phyloP scores from a whole-genome alignment of 2,888 invertebrate species.

The Thymelicus sylvestris region DNA sequence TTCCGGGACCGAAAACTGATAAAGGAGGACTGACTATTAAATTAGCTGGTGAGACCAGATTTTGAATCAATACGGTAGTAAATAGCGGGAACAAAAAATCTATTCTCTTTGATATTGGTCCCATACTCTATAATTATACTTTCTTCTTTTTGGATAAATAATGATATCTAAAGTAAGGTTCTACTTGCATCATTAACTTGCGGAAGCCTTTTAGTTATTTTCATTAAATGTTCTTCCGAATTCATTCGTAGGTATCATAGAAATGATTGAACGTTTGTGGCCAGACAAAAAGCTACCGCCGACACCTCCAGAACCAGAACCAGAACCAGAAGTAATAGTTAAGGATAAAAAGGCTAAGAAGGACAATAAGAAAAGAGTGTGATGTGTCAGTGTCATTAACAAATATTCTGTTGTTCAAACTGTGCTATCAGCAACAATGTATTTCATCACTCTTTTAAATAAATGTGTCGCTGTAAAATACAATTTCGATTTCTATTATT shows the following conservation, averaged over 20 bases:
- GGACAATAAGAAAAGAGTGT: background rate
- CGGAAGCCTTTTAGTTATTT: too few relatives aligned
- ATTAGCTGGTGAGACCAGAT: conserved; percentile 36
- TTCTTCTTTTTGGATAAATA: too few relatives aligned
- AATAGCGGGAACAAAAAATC: too few relatives aligned
- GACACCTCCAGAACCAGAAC: conserved; percentile 41
- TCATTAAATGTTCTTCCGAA: background rate
- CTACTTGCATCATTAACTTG: too few relatives aligned
- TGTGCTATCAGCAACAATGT: too few relatives aligned
- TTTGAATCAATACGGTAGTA: background rate
- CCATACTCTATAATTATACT: too few relatives aligned
- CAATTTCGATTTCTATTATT: too few relatives aligned
- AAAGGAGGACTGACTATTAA: conserved; percentile 40
- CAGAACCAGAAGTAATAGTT: conserved; percentile 9
- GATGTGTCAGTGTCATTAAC: background rate
- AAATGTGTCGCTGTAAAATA: too few relatives aligned
- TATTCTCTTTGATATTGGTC: too few relatives aligned
- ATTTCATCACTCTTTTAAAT: too few relatives aligned
- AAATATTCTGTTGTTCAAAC: too few relatives aligned
- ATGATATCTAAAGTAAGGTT: too few relatives aligned
- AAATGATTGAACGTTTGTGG: conserved; percentile 48
- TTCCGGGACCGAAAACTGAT: conserved; percentile 42
- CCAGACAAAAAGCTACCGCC: conserved; percentile 45
- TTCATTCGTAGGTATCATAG: conserved; percentile 42
- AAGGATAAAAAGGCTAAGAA: conserved; percentile 35